Conservation (phyloP, 2,888 invertebrate species). For the Cantharis nigra region DNA sequence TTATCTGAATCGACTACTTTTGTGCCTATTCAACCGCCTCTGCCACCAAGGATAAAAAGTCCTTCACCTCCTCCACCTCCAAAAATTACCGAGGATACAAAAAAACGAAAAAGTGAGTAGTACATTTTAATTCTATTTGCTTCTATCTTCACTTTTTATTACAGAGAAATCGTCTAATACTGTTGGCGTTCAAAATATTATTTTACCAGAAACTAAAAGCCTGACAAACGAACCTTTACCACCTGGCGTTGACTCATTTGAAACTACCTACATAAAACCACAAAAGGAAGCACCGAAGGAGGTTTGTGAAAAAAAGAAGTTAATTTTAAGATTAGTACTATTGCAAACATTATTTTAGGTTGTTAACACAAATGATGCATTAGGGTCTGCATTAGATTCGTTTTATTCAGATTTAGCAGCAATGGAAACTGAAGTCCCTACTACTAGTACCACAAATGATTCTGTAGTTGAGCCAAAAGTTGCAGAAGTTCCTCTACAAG, state of each 20-base stretch:
- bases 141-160: neutral
- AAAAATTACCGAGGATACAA: slow-evolving; percentile 13
- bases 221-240: slow-evolving; percentile 57
- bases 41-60: slow-evolving; percentile 32
- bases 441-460: slow-evolving; percentile 17
- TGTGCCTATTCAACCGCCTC: slow-evolving; percentile 36
- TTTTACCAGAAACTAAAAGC: slow-evolving; percentile 28
- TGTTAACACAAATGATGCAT: slow-evolving; percentile 39
- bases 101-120: neutral
- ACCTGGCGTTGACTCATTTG: slow-evolving; percentile 58
- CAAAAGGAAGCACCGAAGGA: neutral
- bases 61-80: slow-evolving; percentile 33
- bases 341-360: neutral
- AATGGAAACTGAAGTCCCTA: slow-evolving; percentile 51
- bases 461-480: neutral
- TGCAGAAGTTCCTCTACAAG: slow-evolving; percentile 12
- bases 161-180: slow-evolving; percentile 14
- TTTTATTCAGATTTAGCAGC: slow-evolving; percentile 66
- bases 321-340: neutral
- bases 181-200: slow-evolving; percentile 8
- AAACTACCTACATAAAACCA: neutral
- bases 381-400: slow-evolving; percentile 61
- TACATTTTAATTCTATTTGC: neutral
- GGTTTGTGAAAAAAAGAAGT: neutral
- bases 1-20: slow-evolving; percentile 26